Percentiles rank a stretch among this genome's conserved stretches.
Conservation (phyloP, 2,888 invertebrate species). For the Patella ulyssiponensis region DNA sequence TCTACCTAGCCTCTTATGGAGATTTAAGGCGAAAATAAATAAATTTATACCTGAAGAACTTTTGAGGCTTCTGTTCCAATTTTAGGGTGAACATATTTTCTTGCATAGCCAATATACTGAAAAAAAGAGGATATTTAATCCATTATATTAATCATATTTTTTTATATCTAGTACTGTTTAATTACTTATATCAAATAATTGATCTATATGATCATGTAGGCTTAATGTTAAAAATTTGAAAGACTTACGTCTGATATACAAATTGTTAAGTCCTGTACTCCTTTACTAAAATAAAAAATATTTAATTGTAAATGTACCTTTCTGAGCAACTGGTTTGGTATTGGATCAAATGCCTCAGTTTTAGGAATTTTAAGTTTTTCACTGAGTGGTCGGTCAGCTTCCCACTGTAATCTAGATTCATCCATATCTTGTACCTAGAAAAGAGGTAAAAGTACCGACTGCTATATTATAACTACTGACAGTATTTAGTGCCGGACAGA, state of each 20-base stretch:
- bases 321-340: conserved; percentile 84
- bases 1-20: background rate
- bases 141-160: background rate
- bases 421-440: conserved; percentile 41
- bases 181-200: no score
- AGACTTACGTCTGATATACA: no score
- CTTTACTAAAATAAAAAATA: no score
- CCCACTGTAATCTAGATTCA: conserved; percentile 55
- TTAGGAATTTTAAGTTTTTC: conserved; percentile 78
- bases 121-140: conserved; percentile 23
- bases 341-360: conserved; percentile 79
- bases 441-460: no score
- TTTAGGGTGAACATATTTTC: conserved; percentile 87
- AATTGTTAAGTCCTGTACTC: no score
- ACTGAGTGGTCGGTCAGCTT: conserved; percentile 67
- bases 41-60: conserved; percentile 70
- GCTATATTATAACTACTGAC: no score
- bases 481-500: no score
- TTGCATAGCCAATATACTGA: conserved; percentile 89
- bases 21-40: background rate
- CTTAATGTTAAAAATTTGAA: no score
- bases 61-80: conserved; percentile 82
- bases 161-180: background rate
- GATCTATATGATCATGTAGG: background rate
- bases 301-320: conserved; percentile 74